These are phyloP conservation scores for Emesis russula DNA, from an alignment of 2,888 invertebrate genomes.

Conservation along the genomic window DNA sequence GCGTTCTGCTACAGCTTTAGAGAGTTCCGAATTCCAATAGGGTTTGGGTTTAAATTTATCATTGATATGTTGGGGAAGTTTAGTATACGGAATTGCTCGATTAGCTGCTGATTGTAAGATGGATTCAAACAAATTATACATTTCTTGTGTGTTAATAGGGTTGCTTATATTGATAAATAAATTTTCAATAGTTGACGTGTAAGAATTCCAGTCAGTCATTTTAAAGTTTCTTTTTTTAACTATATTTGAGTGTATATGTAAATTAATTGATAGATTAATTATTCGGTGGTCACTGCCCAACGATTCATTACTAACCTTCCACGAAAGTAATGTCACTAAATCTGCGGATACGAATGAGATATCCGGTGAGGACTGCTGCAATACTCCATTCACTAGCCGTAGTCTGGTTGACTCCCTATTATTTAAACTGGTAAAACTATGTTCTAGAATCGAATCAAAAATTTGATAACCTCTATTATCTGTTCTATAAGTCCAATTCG, in stretches of 20 bases:
- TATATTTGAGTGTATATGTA: background rate
- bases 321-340: conserved; percentile 55
- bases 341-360: conserved; percentile 65
- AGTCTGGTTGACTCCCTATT: conserved; percentile 67
- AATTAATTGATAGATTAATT: conserved; percentile 53
- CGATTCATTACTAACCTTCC: conserved; percentile 69
- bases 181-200: background rate
- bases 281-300: conserved; percentile 78
- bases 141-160: conserved; percentile 32
- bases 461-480: conserved; percentile 79
- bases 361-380: conserved; percentile 84
- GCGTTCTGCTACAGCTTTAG: conserved; percentile 79
- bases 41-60: conserved; percentile 76
- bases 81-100: conserved; percentile 50
- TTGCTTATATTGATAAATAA: background rate
- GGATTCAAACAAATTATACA: conserved; percentile 54
- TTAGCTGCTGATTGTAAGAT: conserved; percentile 35
- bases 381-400: conserved; percentile 54
- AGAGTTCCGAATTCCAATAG: conserved; percentile 84
- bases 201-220: conserved; percentile 17
- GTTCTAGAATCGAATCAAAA: conserved; percentile 68
- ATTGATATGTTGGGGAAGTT: conserved; percentile 20
- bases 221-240: conserved; percentile 71
- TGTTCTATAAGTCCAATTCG: conserved; percentile 49
- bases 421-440: conserved; percentile 68